These are phyloP conservation scores for Podarcis muralis DNA, from an alignment of 2,113 vertebrate species.

Conservation along the genomic window DNA sequence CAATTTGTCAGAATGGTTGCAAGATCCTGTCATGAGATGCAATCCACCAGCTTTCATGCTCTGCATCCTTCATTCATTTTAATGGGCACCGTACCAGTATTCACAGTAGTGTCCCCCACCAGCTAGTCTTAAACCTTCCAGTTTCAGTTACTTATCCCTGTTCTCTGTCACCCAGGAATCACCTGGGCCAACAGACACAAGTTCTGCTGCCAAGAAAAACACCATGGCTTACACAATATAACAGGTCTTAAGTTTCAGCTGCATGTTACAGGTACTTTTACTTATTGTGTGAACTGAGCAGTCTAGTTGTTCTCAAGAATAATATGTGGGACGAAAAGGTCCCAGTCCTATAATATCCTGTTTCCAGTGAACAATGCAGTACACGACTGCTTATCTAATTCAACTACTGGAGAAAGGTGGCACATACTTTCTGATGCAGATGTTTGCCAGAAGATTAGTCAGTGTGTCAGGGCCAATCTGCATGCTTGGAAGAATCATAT, in stretches of 20 bases:
- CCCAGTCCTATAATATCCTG: not conserved
- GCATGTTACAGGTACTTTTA: not conserved
- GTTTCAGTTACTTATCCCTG: not conserved
- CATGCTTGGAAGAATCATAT: not conserved
- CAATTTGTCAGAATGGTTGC: not conserved
- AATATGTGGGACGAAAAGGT: not conserved
- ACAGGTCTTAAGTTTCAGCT: not conserved
- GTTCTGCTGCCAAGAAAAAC: not conserved
- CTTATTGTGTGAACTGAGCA: not conserved
- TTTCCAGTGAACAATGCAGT: not conserved
- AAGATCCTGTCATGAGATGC: not conserved
- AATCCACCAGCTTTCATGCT: not conserved
- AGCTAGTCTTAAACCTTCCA: not conserved
- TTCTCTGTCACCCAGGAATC: not conserved
- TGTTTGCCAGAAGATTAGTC: not conserved
- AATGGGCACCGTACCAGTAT: no score
- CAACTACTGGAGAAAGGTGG: not conserved
- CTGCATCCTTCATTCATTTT: not conserved
- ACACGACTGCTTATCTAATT: not conserved
- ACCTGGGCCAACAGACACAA: no score
- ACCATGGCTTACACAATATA: not conserved
- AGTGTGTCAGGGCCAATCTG: not conserved
- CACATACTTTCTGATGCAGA: not conserved
- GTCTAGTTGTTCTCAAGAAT: not conserved
- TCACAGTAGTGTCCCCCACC: no score